These are phyloP conservation scores for Plagodis dolabraria DNA, from an alignment of 2,888 invertebrate genomes.

Conservation along the genomic window DNA sequence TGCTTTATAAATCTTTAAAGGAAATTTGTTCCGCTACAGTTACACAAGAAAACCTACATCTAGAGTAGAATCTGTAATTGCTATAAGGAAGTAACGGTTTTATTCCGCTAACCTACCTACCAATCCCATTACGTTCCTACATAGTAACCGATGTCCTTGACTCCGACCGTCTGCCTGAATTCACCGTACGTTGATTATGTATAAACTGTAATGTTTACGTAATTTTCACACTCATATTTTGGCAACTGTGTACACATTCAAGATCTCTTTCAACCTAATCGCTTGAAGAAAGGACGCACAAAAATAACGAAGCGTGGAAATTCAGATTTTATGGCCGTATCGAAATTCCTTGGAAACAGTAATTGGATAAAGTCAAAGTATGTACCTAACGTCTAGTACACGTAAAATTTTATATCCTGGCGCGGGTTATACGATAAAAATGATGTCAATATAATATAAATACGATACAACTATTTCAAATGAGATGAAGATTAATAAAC, in stretches of 20 bases:
- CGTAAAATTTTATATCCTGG: too few species aligned
- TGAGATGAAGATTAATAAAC: too few species aligned
- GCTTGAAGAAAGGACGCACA: conserved; percentile 5
- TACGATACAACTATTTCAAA: too few species aligned
- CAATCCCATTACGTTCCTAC: conserved; percentile 9
- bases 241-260: conserved; percentile 31
- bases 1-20: too few species aligned
- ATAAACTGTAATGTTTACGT: conserved; percentile 41
- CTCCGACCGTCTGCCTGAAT: conserved; percentile 27
- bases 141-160: conserved; percentile 28
- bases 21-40: too few species aligned
- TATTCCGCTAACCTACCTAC: conserved; percentile 10
- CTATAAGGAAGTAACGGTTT: conserved; percentile 5
- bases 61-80: background rate
- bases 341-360: background rate
- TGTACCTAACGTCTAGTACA: too few species aligned
- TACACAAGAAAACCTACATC: background rate
- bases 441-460: too few species aligned
- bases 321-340: background rate
- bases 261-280: conserved; percentile 21
- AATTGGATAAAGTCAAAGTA: background rate
- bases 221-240: conserved; percentile 37
- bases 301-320: conserved; percentile 5
- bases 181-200: conserved; percentile 32
- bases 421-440: too few species aligned